These are phyloP conservation scores for Odontomachus brunneus DNA, from an alignment of 1,140 invertebrate species.

Conservation along the genomic window DNA sequence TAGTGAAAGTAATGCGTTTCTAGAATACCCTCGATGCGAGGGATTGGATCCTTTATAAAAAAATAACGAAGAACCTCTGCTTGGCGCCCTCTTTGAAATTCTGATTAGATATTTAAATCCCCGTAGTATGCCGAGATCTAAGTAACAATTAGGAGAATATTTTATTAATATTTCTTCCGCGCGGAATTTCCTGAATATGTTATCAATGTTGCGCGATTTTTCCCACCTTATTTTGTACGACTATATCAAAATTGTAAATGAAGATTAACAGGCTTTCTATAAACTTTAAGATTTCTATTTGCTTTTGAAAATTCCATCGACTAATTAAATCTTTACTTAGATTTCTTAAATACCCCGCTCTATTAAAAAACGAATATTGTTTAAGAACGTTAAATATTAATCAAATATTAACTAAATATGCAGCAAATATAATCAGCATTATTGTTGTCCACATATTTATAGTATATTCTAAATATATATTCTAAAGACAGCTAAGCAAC, in stretches of 20 bases:
- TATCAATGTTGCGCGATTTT: neutral
- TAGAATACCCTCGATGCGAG: neutral
- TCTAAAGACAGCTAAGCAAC: neutral
- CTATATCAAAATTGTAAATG: neutral
- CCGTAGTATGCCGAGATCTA: neutral
- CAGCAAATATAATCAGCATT: too few species aligned
- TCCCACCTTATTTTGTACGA: neutral
- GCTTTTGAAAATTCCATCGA: neutral
- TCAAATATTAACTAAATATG: too few species aligned
- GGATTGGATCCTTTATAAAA: constrained; percentile 17
- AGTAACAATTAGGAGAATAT: neutral
- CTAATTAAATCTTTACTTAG: neutral
- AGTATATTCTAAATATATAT: neutral
- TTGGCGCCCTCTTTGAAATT: neutral
- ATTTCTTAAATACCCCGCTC: too few species aligned
- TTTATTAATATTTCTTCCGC: neutral
- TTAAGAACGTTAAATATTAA: too few species aligned
- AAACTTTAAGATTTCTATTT: neutral
- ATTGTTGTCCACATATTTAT: too few species aligned
- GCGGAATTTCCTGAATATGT: neutral
- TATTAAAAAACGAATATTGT: too few species aligned
- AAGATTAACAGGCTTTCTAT: neutral
- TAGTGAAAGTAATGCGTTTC: constrained; percentile 22
- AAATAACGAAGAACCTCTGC: neutral
- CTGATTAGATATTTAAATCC: constrained; percentile 30